phyloP scores from a whole-genome alignment of 2,888 invertebrate genomes.

The Pyrocoelia pectoralis region DNA sequence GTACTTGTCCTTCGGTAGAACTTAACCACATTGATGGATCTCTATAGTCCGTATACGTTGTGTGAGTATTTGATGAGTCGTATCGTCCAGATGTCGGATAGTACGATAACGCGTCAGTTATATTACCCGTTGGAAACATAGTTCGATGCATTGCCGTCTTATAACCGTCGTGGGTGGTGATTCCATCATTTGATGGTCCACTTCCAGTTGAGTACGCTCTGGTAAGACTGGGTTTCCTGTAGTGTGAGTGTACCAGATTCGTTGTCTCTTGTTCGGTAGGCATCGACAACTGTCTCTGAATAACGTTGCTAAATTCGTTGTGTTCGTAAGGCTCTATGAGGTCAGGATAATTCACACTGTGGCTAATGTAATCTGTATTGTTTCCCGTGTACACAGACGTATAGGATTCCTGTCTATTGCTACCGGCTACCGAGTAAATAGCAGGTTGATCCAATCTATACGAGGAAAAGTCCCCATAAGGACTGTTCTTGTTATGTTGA shows the following conservation, averaged over 20 bases:
- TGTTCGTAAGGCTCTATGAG: constrained; percentile 68
- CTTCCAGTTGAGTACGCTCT: constrained; percentile 66
- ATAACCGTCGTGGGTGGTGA: constrained; percentile 70
- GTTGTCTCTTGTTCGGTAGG: constrained; percentile 67
- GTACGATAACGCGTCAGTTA: constrained; percentile 83
- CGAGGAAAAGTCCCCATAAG: constrained; percentile 56
- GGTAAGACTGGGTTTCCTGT: constrained; percentile 56
- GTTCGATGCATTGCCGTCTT: constrained; percentile 71
- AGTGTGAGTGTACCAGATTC: constrained; percentile 56
- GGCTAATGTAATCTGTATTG: constrained; percentile 67
- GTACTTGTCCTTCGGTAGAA: constrained; percentile 57
- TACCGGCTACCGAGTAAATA: constrained; percentile 79
- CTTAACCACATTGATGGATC: constrained; percentile 65
- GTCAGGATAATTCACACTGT: constrained; percentile 73
- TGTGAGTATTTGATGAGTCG: constrained; percentile 63
- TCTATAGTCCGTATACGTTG: constrained; percentile 64
- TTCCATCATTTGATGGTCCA: constrained; percentile 59
- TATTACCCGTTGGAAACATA: constrained; percentile 74
- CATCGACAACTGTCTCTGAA: constrained; percentile 64
- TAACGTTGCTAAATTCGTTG: constrained; percentile 59
- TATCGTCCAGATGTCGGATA: constrained; percentile 78
- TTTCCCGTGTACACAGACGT: constrained; percentile 79
- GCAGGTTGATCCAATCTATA: constrained; percentile 68
- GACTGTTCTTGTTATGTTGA: constrained; percentile 50
- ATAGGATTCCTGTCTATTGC: constrained; percentile 73